These are phyloP conservation scores for Theretra japonica DNA, from an alignment of 2,888 invertebrate species.

Conservation along the genomic window DNA sequence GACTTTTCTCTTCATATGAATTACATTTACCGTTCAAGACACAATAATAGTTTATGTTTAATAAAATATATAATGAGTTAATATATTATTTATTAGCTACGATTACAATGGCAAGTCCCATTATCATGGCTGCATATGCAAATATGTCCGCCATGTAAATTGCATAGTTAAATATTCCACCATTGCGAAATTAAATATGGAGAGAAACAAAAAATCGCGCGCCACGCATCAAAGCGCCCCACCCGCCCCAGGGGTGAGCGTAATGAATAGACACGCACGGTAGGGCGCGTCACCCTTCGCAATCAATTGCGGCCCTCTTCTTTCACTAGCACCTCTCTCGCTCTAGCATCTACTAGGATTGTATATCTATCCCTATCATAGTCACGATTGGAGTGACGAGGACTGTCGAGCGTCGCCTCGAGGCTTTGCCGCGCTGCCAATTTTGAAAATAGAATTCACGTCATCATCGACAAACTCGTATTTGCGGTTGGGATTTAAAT, in stretches of 20 bases:
- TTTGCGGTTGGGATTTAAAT: background rate
- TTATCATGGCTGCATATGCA: conserved; percentile 46
- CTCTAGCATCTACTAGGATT: conserved; percentile 44
- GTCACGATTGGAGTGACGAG: conserved; percentile 65
- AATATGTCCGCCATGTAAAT: conserved; percentile 75
- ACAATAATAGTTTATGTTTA: background rate
- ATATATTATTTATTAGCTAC: background rate
- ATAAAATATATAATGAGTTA: background rate
- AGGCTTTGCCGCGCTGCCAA: conserved; percentile 51
- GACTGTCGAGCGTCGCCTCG: conserved; percentile 65
- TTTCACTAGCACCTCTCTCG: conserved; percentile 58
- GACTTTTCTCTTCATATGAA: no score
- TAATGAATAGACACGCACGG: conserved; percentile 64
- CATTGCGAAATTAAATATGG: conserved; percentile 82
- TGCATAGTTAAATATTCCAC: conserved; percentile 79
- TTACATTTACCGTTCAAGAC: no score
- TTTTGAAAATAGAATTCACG: conserved; percentile 72
- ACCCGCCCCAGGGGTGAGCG: conserved; percentile 68
- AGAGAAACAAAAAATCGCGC: conserved; percentile 76
- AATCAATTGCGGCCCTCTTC: conserved; percentile 79
- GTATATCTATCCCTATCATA: conserved; percentile 54
- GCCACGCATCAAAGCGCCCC: conserved; percentile 70
- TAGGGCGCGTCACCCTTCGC: conserved; percentile 78
- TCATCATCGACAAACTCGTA: conserved; percentile 44
- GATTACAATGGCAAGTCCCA: background rate